Evolutionary conservation across 2,888 invertebrate genomes (phyloP).

Genomic region (Parochlus steinenii): DNA sequence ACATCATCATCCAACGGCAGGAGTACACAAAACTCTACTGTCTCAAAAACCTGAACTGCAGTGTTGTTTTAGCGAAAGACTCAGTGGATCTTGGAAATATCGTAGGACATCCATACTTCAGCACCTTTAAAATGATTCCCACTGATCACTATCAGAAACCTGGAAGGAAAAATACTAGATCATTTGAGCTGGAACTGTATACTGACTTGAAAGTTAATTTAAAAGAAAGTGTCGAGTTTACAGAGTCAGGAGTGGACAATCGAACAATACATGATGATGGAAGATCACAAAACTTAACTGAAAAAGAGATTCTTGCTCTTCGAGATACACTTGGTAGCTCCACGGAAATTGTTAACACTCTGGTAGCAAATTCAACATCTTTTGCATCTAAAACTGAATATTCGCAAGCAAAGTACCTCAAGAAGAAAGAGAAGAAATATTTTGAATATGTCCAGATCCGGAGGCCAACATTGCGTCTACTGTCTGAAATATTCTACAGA

Average conservation of each 20-base stretch:
- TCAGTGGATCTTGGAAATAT: slow-evolving; percentile 47
- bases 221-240: slow-evolving; percentile 44
- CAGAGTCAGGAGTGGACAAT: slow-evolving; percentile 62
- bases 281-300: slow-evolving; percentile 62
- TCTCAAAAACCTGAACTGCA: slow-evolving; percentile 44
- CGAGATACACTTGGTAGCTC: slow-evolving; percentile 61
- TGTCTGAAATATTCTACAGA: slow-evolving; percentile 70
- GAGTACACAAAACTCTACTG: slow-evolving; percentile 63
- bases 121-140: slow-evolving; percentile 58
- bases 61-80: slow-evolving; percentile 50
- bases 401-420: slow-evolving; percentile 85
- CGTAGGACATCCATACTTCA: slow-evolving; percentile 50
- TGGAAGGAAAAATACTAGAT: slow-evolving; percentile 32
- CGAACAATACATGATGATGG: slow-evolving; percentile 59
- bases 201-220: slow-evolving; percentile 39
- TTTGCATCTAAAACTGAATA: slow-evolving; percentile 83
- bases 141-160: no score
- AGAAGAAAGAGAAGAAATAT: slow-evolving; percentile 90
- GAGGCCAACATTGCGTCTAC: slow-evolving; percentile 62
- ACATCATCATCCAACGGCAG: slow-evolving; percentile 60
- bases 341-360: slow-evolving; percentile 65
- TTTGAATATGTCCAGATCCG: slow-evolving; percentile 65
- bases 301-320: slow-evolving; percentile 65
- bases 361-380: slow-evolving; percentile 82
- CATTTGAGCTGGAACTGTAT: slow-evolving; percentile 36